phyloP scores from a whole-genome alignment of 2,113 vertebrate genomes.

The Catharus minimus region DNA sequence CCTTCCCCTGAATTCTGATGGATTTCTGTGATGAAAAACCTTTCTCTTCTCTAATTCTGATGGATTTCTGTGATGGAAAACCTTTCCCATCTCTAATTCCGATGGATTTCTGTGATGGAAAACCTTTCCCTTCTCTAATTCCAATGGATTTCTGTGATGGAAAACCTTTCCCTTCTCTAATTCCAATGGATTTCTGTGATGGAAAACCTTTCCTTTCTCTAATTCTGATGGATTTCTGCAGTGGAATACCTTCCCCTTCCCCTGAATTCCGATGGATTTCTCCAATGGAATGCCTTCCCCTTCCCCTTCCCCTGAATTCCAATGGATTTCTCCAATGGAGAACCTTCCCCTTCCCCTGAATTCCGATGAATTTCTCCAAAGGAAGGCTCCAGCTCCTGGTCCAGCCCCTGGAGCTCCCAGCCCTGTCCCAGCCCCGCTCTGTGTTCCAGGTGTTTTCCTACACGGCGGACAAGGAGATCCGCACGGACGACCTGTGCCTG shows the following conservation, averaged over 20 bases:
- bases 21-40: neutral
- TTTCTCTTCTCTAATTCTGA: neutral
- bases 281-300: neutral
- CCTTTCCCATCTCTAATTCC: neutral
- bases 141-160: accelerated
- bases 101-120: neutral
- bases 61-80: neutral
- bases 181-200: too few relatives aligned
- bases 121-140: neutral
- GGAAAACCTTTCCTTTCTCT: neutral
- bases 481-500: constrained; percentile 95
- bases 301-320: neutral
- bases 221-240: neutral
- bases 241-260: neutral
- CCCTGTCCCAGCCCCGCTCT: accelerated
- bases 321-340: accelerated
- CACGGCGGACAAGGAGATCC: constrained; percentile 96
- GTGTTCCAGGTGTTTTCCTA: constrained; percentile 92
- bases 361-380: accelerated
- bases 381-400: neutral
- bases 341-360: neutral
- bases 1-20: neutral
- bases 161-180: neutral
- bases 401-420: too few relatives aligned
- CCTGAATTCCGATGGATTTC: too few relatives aligned